These are phyloP conservation scores for Podarcis muralis DNA, from an alignment of 2,113 vertebrate genomes.

Conservation along the genomic window DNA sequence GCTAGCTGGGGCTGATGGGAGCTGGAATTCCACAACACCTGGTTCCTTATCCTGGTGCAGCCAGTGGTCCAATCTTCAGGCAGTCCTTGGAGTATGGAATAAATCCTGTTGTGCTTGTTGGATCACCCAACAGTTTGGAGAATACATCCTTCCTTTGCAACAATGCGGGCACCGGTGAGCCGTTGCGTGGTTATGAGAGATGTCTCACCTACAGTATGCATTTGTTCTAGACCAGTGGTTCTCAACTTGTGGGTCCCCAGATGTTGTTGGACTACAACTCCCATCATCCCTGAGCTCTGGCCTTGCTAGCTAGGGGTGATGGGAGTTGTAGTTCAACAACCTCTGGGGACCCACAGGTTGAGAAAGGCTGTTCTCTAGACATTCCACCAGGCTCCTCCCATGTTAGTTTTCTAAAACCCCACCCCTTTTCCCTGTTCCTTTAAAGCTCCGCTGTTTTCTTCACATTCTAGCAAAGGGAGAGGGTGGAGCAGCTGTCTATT, in stretches of 20 bases:
- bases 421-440: background rate
- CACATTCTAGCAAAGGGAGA: background rate
- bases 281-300: no score
- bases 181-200: background rate
- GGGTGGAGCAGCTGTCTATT: background rate
- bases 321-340: no score
- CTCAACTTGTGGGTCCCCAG: no score
- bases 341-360: no score
- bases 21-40: background rate
- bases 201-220: background rate
- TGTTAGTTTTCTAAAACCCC: background rate
- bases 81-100: background rate
- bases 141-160: background rate
- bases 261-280: no score
- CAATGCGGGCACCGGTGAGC: no score
- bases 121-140: background rate
- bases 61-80: background rate
- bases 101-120: background rate
- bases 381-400: background rate
- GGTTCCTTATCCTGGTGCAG: background rate
- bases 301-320: no score
- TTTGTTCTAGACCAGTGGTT: background rate
- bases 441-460: background rate
- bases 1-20: background rate
- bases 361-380: background rate